Evolutionary conservation across 2,888 invertebrate species (phyloP), one percentile per base, ranked within the genome.

Genomic region (Aspidiotus destructor): DNA sequence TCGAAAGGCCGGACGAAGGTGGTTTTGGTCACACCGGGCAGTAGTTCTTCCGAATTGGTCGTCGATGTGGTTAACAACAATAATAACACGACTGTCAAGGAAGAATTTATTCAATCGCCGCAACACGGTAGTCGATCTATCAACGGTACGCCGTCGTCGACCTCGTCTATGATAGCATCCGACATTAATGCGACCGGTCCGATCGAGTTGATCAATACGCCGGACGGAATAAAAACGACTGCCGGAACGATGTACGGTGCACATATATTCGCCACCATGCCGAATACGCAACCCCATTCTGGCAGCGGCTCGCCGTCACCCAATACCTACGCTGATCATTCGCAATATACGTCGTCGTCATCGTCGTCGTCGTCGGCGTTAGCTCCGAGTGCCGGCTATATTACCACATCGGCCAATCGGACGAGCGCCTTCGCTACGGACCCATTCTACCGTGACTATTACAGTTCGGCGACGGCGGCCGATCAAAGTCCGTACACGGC

Each of bases 391-490:
- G 72, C 73, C 62, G 75, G 78, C 15, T 78, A 79, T 70, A 77
- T 74, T 53, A 74, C 79, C 62, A 77, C 78, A 60, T 74, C 78
- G 60, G 75, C 78, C 60, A 76, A 74, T 55, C 71, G 80, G 70
- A 80, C 83, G 69, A 79, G 85, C 61, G 80, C 84, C 72, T 86
- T 86, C 76, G 80, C 86, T 72, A 80, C 83, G 68, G 79, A 85
- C 62, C 80, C 84, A 72, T 86, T 86, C 77, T 80, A 86, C 72
- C 87, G 87, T 75, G 86, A 86, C 72, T 88, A 91, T 81, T 88
- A 88, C 79, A 85, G 89, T 78, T 89, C 89, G 79, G 88, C 88
- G 77, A 88, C 87, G 78, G 83, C 84, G 71, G 81, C 81, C 54
- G 80, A 82, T 61, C 73, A 72, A 54, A 73, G 73, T 48, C 73